Conservation (phyloP, 2,113 vertebrate genomes). For the Oxyura jamaicensis region DNA sequence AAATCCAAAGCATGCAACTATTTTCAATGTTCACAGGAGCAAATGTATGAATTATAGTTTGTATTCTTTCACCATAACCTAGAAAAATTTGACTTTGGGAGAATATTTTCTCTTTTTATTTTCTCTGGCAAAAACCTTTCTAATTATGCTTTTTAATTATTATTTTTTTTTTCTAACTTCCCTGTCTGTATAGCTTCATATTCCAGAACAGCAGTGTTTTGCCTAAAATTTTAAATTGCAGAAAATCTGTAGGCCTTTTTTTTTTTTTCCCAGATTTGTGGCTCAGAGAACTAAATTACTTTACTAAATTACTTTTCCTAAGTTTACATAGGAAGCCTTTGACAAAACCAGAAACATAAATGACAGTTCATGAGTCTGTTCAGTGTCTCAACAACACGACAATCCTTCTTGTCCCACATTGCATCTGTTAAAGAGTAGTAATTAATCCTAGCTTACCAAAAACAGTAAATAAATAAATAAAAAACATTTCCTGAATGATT, state of each 20-base stretch:
- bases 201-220: background rate
- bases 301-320: background rate
- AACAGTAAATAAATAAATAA: slow-evolving; percentile 20
- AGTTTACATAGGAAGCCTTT: background rate
- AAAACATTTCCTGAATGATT: background rate
- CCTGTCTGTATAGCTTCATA: background rate
- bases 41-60: background rate
- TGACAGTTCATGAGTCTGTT: background rate
- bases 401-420: background rate
- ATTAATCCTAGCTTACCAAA: slow-evolving; percentile 58
- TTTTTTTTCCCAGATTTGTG: background rate
- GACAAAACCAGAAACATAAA: background rate
- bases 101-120: background rate
- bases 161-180: rapidly evolving
- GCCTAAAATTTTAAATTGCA: background rate
- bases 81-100: background rate
- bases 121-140: background rate
- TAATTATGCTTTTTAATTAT: background rate
- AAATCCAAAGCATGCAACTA: background rate
- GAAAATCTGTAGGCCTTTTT: background rate
- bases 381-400: background rate
- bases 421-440: background rate
- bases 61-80: background rate
- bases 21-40: background rate
- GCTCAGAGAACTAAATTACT: background rate